Base-by-base conservation (phyloP, 2,797 vertebrate genomes). In the Linurgus olivaceus region DNA sequence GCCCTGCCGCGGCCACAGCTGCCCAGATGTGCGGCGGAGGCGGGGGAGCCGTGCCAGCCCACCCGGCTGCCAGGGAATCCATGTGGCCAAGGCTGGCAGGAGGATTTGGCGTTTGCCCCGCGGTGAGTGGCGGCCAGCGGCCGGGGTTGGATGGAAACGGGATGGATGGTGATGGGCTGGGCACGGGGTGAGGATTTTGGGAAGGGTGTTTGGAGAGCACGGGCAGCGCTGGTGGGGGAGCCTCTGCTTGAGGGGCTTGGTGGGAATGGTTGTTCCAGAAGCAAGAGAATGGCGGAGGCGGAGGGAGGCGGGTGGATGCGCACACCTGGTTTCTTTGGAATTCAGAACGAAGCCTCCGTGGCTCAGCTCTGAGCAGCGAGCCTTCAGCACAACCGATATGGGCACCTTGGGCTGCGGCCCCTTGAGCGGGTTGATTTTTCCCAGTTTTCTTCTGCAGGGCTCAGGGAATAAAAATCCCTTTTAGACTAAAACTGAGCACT, bases 291-390 rank as follows among this genome's bases (percentile, higher is more conserved):
- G n/a, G 45, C 15, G 47, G 63, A 70, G 78, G 66, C 1, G 1
- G 19, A 10, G 65, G 70, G 47, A 37, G 37, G 67, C 2, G 8
- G 71, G 38, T 10, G 82, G 62, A 21, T 13, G 29, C 48, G 19
- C 40, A 28, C 73, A 65, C 58, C 86, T 86, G 61, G 37, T 25
- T 72, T 80, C 79, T 57, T 24, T 72, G 88, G 88, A 61, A 90
- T 61, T 65, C 61, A 26, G 29, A 24, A 14, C 0, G 0, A 75
- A 23, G 45, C 0, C 18, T 24, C 40, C 0, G 0, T 1, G 25
- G 48, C 58, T 58, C 62, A 47, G 66, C 66, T 68, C 70, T 4
- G 17, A 48, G 1, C 73, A 40, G 40, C 0, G 2, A 73, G 65
- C 25, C 40, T 28, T 29, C 83, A 33, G 23, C 55, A 29, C 14